Base-by-base conservation (phyloP, 2,113 vertebrate species). In the Pachypanchax playfairii region DNA sequence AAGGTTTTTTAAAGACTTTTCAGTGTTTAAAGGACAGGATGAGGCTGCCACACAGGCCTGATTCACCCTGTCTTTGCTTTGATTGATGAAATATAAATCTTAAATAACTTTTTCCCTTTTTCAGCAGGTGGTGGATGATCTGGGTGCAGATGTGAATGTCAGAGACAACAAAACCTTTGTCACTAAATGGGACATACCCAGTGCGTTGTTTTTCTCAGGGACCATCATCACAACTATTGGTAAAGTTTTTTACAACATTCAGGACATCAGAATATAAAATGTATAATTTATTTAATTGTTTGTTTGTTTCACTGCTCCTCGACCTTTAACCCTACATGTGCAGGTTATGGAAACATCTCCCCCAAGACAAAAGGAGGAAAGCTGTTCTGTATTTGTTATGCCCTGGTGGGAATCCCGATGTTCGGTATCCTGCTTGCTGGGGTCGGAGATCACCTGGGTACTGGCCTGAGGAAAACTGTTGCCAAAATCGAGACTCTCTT, bases 181-280 rank as follows among this genome's bases (percentile, higher is more conserved):
- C 78, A 91, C 86, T 71, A 90, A 89, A 42, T 97, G 95, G 95
- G 92, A 96, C 82, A 79, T 96, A 77, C 91, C 92, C 68, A 94
- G 93, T 39, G 93, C 94, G 57, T 95, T 96, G 78, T 96, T 97
- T 86, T 97, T 97, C 90, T 94, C 94, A 21, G 95, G 95, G 43
- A 97, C 95, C 25, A 90, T 97, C 76, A 92, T 97, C 86, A 96
- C 94, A 70, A 97, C 95, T 50, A 93, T 92, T 0, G 91, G 92
- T 93, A 61, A 22, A 63, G 3, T 62, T 21, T 49, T 56, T 15
- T 2, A n/a, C 12, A 51, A 46, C 6, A 36, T 33, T 8, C 14
- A 24, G 20, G 11, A 9, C 35, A 4, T 4, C 0, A 13, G 12
- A 15, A 14, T 20, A 24, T 8, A 1, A 46, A 20, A 31, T n/a